phyloP scores from a whole-genome alignment of 2,113 vertebrate genomes.

The Hemiscyllium ocellatum region DNA sequence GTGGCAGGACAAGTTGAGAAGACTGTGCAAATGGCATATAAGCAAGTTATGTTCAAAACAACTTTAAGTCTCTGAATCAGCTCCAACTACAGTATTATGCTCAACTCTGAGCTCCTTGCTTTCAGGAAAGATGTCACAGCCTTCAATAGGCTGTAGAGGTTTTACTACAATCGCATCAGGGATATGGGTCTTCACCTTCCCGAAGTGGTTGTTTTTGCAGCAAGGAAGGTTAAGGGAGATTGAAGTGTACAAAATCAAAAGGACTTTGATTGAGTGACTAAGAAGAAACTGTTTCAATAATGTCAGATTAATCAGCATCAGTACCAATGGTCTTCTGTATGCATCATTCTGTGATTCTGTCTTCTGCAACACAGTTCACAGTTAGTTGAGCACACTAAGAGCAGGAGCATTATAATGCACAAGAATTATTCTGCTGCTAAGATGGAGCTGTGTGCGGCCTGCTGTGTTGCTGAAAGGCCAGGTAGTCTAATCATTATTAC shows the following conservation, averaged over 20 bases:
- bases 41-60: too few species aligned
- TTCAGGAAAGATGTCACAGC: too few species aligned
- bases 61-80: too few species aligned
- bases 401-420: neutral
- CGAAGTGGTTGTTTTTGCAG: neutral
- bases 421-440: neutral
- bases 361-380: neutral
- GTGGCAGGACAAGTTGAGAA: too few species aligned
- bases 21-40: too few species aligned
- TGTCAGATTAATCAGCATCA: neutral
- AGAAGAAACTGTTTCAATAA: neutral
- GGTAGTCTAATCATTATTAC: neutral
- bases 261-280: neutral
- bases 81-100: too few species aligned
- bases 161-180: too few species aligned
- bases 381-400: neutral
- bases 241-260: neutral
- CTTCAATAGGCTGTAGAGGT: too few species aligned
- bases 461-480: neutral
- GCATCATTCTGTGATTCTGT: neutral
- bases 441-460: neutral
- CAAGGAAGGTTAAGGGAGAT: neutral
- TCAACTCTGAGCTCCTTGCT: too few species aligned
- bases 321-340: neutral
- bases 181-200: too few species aligned